phyloP scores from a whole-genome alignment of 1,140 invertebrate species.

The Drosophila kanapiae region DNA sequence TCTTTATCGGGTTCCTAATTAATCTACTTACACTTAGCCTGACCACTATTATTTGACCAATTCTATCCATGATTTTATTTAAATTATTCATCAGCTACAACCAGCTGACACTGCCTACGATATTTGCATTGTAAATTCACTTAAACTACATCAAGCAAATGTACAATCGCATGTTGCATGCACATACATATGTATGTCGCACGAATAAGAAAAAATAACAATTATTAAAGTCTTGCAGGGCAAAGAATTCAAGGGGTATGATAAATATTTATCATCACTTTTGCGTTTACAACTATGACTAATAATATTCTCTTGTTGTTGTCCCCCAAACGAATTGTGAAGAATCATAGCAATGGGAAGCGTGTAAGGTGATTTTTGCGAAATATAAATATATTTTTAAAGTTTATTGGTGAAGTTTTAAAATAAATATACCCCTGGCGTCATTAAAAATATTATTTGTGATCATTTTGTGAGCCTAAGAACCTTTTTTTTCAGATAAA shows the following conservation, averaged over 20 bases:
- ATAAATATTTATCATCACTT: slow-evolving; percentile 45
- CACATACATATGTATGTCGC: neutral
- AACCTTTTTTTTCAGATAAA: neutral
- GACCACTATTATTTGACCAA: neutral
- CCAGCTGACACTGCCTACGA: slow-evolving; percentile 13
- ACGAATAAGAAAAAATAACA: slow-evolving; percentile 22
- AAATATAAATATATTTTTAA: no score
- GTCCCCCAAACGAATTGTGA: neutral
- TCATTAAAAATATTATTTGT: no score
- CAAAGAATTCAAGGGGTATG: slow-evolving; percentile 26
- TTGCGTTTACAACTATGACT: slow-evolving; percentile 28
- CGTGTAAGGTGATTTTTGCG: neutral
- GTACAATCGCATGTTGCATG: slow-evolving; percentile 19
- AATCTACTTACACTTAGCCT: neutral
- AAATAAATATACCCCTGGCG: neutral
- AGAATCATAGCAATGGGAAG: neutral
- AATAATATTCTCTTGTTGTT: slow-evolving; percentile 33
- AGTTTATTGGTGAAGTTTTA: no score
- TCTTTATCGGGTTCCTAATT: neutral
- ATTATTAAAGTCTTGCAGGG: slow-evolving; percentile 12
- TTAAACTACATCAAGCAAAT: slow-evolving; percentile 9
- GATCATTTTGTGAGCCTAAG: no score
- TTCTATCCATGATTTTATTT: slow-evolving; percentile 8
- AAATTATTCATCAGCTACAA: slow-evolving; percentile 4
- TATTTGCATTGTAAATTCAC: slow-evolving; percentile 14